Conservation (phyloP, 2,888 invertebrate genomes). For the Tryphoninae sp. region DNA sequence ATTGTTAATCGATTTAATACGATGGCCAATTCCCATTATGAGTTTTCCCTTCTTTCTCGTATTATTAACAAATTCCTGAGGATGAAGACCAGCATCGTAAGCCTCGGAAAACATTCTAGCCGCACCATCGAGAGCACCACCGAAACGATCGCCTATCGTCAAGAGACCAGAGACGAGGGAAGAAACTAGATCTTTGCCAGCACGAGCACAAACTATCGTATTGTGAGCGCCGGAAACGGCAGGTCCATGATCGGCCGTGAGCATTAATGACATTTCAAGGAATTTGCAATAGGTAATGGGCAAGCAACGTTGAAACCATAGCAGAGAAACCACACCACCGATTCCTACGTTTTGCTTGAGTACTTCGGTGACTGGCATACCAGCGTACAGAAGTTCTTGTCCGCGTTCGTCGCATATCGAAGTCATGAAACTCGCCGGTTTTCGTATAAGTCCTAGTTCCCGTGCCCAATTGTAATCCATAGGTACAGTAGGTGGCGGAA, state of each 20-base stretch:
- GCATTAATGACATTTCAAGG: slow-evolving; percentile 99
- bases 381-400: slow-evolving; percentile 97
- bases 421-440: slow-evolving; percentile 99
- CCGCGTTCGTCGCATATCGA: slow-evolving; percentile 99
- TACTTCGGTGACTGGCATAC: slow-evolving; percentile 94
- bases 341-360: slow-evolving; percentile 97
- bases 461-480: slow-evolving; percentile 99
- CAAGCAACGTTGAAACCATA: slow-evolving; percentile 99
- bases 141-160: slow-evolving; percentile 99
- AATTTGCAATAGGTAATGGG: slow-evolving; percentile 97
- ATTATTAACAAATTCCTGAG: slow-evolving; percentile 99
- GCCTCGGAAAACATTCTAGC: slow-evolving; percentile 98
- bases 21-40: slow-evolving; percentile 99
- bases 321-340: slow-evolving; percentile 97
- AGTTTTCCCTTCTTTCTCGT: slow-evolving; percentile 98
- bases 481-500: slow-evolving; percentile 99
- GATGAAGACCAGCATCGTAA: slow-evolving; percentile 95
- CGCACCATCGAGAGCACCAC: slow-evolving; percentile 99
- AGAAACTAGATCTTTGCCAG: slow-evolving; percentile 98
- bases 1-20: slow-evolving; percentile 96
- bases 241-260: slow-evolving; percentile 99
- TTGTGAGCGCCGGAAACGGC: slow-evolving; percentile 99
- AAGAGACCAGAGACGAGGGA: slow-evolving; percentile 97
- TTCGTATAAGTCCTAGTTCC: slow-evolving; percentile 98
- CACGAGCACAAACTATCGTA: slow-evolving; percentile 98